phyloP scores from a whole-genome alignment of 2,888 invertebrate genomes.

The Masnerella sp. region DNA sequence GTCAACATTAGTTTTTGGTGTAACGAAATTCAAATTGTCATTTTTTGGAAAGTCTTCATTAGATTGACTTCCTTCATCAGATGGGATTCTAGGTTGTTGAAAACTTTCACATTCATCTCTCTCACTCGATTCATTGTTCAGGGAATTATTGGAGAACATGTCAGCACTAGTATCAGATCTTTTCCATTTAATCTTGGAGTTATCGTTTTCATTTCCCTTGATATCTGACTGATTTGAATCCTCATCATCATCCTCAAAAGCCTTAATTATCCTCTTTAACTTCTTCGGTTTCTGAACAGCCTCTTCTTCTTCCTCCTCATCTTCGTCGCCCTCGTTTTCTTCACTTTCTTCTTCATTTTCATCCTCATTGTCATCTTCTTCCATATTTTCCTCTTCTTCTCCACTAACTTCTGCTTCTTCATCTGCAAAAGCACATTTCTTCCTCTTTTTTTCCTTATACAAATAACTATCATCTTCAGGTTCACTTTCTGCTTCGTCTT shows the following conservation, averaged over 20 bases:
- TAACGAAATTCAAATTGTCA: not conserved
- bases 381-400: constrained; percentile 2
- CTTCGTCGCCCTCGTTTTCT: constrained; percentile 74
- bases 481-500: constrained; percentile 63
- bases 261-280: constrained; percentile 66
- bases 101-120: constrained; percentile 41
- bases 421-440: constrained; percentile 73
- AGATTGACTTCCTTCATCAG: constrained; percentile 62
- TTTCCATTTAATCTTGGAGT: constrained; percentile 41
- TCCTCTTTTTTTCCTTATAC: constrained; percentile 62
- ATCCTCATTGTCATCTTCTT: constrained; percentile 75
- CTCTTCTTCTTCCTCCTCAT: constrained; percentile 79
- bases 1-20: too few species aligned
- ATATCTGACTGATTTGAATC: constrained; percentile 18
- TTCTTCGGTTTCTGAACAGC: constrained; percentile 72
- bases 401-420: constrained; percentile 78
- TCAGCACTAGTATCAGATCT: constrained; percentile 72
- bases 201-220: constrained; percentile 26
- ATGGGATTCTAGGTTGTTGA: constrained; percentile 38
- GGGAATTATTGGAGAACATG: constrained; percentile 66
- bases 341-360: constrained; percentile 77
- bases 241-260: constrained; percentile 67
- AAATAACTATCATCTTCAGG: constrained; percentile 66
- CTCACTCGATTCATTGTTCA: constrained; percentile 66
- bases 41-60: constrained; percentile 74